These are phyloP conservation scores for Mimachlamys varia DNA, from an alignment of 2,888 invertebrate genomes.

Conservation along the genomic window DNA sequence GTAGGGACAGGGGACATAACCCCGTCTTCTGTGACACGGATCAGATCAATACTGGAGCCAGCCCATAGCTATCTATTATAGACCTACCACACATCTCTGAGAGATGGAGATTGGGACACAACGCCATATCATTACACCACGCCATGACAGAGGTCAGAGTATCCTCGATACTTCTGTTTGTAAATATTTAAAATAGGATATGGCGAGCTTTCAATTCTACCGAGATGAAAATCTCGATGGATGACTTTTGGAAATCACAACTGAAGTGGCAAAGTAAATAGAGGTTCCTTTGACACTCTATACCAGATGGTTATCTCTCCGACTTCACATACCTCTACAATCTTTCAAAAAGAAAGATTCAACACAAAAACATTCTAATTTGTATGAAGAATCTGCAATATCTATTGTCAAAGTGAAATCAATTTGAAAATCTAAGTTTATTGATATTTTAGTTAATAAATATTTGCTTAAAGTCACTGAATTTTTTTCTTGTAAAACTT, in stretches of 20 bases:
- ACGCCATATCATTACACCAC: neutral
- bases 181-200: constrained; percentile 32
- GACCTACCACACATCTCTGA: neutral
- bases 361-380: neutral
- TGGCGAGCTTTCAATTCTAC: neutral
- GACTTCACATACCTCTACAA: neutral
- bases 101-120: neutral
- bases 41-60: constrained; percentile 1
- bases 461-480: too few species aligned
- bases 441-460: too few species aligned
- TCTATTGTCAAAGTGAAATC: neutral
- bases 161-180: neutral
- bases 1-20: constrained; percentile 1
- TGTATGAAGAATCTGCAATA: neutral
- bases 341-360: neutral
- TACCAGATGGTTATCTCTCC: neutral
- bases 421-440: too few species aligned
- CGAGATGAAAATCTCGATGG: neutral
- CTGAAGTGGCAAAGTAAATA: neutral
- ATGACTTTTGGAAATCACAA: neutral
- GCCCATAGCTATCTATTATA: neutral
- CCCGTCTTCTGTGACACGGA: constrained; percentile 8
- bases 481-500: too few species aligned
- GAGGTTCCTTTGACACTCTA: neutral
- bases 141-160: neutral